Evolutionary conservation across 2,797 vertebrate species (phyloP), one percentile per base, ranked within the genome.

Genomic region (Pangasius krempfi): DNA sequence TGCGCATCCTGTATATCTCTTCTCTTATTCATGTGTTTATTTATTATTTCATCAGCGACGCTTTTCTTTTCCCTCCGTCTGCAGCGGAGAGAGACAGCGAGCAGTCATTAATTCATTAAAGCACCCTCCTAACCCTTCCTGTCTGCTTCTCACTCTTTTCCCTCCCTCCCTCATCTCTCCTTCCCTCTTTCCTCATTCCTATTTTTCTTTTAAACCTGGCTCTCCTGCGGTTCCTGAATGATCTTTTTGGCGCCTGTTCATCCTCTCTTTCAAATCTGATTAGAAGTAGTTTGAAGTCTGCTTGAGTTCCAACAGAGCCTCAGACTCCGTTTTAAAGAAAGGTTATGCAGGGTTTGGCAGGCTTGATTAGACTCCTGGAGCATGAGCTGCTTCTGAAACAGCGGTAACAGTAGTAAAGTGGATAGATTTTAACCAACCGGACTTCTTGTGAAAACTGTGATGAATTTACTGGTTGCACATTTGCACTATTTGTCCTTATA

Each of bases 11-110:
- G 93, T 94, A 94, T 92, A 94, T 94, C 93, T 96, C 93, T 93
- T 96, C 94, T 95, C 94, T 96, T 95, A 96, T 95, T 96, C 93
- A 96, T 96, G 94, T 94, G 93, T 95, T 95, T 96, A 95, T 96
- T 95, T 95, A 95, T 96, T 95, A 96, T 95, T 96, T 96, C 94
- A 94, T 93, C 87, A 91, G 86, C 91, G 62, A 78, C 10, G 56
- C 88, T 89, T 70, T 85, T 87, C 88, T 72, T 89, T 70, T 88
- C 54, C 84, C 84, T 94, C 93, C 66, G 88, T 95, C 94, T 95
- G 93, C 82, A 85, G 73, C 86, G 72, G 75, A 94, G 93, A 93
- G 92, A 94, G 93, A 92, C 92, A 91, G 94, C 94, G 94, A 95
- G 93, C 91, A 94, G 94, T 95, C 95, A 94, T 95, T 96, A 94